These are phyloP conservation scores for Cercocebus atys DNA, from an alignment of 2,113 vertebrate genomes.

Conservation along the genomic window DNA sequence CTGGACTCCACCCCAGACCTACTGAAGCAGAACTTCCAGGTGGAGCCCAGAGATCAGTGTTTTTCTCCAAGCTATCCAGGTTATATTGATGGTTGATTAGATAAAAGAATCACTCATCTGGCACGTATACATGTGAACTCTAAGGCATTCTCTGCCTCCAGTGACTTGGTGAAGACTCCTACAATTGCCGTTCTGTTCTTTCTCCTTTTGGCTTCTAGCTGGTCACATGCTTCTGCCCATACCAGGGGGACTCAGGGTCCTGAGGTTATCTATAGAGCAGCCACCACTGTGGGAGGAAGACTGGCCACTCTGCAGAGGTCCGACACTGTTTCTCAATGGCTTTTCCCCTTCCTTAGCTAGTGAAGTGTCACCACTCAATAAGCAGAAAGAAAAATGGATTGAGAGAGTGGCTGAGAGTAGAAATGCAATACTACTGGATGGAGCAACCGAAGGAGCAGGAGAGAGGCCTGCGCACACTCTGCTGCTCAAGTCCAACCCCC, in stretches of 20 bases:
- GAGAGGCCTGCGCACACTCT: neutral
- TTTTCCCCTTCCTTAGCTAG: neutral
- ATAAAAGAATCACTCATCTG: neutral
- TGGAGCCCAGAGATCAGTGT: neutral
- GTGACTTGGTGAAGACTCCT: neutral
- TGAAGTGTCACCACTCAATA: neutral
- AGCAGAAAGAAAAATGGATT: neutral
- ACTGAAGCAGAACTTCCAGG: neutral
- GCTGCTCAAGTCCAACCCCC: neutral
- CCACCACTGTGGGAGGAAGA: fast-evolving
- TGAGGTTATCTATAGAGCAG: neutral
- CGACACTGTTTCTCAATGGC: neutral
- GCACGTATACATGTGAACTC: neutral
- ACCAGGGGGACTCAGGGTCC: neutral
- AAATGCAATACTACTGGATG: neutral
- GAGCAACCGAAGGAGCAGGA: neutral
- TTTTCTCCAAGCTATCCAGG: neutral
- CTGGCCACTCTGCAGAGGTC: neutral
- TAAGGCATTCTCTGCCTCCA: neutral
- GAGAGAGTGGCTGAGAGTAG: neutral
- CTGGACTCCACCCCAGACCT: neutral
- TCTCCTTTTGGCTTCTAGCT: neutral
- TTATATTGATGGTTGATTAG: neutral
- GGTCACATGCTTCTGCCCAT: neutral
- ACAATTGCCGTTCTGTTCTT: neutral